A percentile compares a stretch with the other conserved stretches of the same genome.
Conservation (phyloP, 2,797 vertebrate genomes). For the Lerista edwardsae region DNA sequence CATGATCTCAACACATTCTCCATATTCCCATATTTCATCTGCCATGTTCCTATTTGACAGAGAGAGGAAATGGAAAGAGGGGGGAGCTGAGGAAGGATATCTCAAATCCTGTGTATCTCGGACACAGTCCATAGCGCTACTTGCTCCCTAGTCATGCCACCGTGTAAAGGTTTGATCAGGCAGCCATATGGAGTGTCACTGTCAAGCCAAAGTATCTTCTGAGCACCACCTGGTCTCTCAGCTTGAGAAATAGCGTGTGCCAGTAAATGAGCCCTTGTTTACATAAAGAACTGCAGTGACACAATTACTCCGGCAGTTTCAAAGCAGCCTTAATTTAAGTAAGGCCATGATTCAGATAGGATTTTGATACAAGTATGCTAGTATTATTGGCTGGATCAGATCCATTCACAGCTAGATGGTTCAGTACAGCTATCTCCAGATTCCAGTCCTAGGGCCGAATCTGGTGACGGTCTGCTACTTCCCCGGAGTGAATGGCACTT, state of each 20-base stretch:
- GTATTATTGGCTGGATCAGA: background rate
- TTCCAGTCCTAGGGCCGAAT: no score
- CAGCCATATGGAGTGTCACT: background rate
- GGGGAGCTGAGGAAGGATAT: background rate
- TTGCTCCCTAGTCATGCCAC: background rate
- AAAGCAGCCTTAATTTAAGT: background rate
- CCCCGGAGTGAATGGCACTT: no score
- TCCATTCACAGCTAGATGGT: background rate
- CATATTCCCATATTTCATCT: conserved; percentile 24
- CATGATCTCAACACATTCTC: conserved; percentile 20
- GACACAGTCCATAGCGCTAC: background rate
- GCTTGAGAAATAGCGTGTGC: background rate
- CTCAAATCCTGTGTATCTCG: background rate
- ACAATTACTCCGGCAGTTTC: background rate
- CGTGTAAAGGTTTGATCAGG: background rate
- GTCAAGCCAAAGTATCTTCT: conserved; percentile 4
- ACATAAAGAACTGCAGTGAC: background rate
- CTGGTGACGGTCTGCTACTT: no score
- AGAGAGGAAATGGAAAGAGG: background rate
- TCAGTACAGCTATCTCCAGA: no score
- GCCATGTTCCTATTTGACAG: background rate
- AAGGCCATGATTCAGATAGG: background rate
- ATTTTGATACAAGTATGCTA: background rate
- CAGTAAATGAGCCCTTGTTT: background rate
- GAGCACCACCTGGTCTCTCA: conserved; percentile 7